A percentile compares a stretch with the other conserved stretches of the same genome.
These are phyloP conservation scores for Disparrhopalites patrizii DNA, from an alignment of 2,888 invertebrate species.

Conservation along the genomic window DNA sequence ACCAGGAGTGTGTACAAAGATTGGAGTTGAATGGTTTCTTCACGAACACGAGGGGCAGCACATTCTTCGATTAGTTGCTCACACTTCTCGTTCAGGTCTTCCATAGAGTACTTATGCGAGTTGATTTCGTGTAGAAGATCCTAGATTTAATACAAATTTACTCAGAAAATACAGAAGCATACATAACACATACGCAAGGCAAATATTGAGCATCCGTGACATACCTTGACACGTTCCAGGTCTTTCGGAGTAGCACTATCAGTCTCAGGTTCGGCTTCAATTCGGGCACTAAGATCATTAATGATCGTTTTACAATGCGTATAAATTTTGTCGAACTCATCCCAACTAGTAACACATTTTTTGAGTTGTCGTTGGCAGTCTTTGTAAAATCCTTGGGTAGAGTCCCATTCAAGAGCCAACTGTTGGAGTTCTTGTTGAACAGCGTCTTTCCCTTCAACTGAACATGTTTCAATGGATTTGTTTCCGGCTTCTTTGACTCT, in stretches of 20 bases:
- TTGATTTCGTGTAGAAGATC: slow-evolving; percentile 68
- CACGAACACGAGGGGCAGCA: slow-evolving; percentile 77
- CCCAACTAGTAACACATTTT: slow-evolving; percentile 75
- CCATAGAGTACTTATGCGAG: slow-evolving; percentile 70
- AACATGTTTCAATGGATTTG: slow-evolving; percentile 70
- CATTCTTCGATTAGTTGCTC: slow-evolving; percentile 81
- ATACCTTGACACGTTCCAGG: slow-evolving; percentile 63
- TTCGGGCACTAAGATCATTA: slow-evolving; percentile 49
- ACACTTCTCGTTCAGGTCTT: slow-evolving; percentile 80
- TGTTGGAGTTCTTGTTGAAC: slow-evolving; percentile 78
- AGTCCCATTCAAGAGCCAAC: slow-evolving; percentile 75
- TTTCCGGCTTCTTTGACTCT: slow-evolving; percentile 67
- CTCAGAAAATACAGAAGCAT: no score
- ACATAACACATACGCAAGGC: no score
- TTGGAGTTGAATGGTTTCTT: slow-evolving; percentile 79
- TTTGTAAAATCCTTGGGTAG: slow-evolving; percentile 68
- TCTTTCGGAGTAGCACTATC: slow-evolving; percentile 73
- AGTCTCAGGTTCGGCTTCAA: slow-evolving; percentile 63
- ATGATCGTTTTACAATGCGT: slow-evolving; percentile 72
- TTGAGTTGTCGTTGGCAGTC: slow-evolving; percentile 71
- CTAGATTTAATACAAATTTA: slow-evolving; percentile 26
- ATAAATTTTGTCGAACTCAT: slow-evolving; percentile 69
- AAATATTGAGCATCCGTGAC: neutral
- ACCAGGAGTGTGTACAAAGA: slow-evolving; percentile 73
- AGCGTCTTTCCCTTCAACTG: slow-evolving; percentile 75